Evolutionary conservation across 2,888 invertebrate species (phyloP), one percentile per base, ranked within the genome.

Genomic region (Daptonema setosum): DNA sequence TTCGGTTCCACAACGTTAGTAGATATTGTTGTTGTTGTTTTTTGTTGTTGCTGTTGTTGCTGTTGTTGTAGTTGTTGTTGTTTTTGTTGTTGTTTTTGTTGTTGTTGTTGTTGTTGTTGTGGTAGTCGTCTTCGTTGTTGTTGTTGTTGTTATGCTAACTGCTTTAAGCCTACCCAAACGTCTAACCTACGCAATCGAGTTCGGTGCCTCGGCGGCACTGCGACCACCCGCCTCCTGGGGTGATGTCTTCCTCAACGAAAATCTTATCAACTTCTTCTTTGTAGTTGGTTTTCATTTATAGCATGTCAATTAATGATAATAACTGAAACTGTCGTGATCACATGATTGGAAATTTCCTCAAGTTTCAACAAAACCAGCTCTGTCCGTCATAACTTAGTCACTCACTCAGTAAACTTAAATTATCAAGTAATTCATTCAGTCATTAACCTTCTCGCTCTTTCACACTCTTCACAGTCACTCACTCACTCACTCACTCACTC

Each of bases 231-330:
- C 75, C 60, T 68, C 78, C 62, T 88, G 87, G 87, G 76, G 78
- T 58, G 83, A 83, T 60, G 78, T 83, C 0, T 80, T 87, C 61
- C 75, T 85, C 61, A 80, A 83, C 66, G 81, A 83, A 1, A 78
- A 79, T 60, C 74, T 86, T 22, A 71, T 85, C 53, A 78, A 81
- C n/a, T 71, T 87, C 45, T 83, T 86, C 74, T 87, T 85, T 69
- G 81, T 81, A 68, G 77, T 78, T 65, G 67, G 69, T 29, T 35
- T 50, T 14, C 57, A 59, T 65, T 59, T 60, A 54, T 45, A 48
- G 24, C 14, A 20, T 50, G 8, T 25, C 28, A 11, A 22, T 51
- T 28, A 30, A 28, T 28, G 53, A 26, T 54, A 26, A 41, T 20
- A 57, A 28, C 25, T 55, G 29, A 54, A 41, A 47, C 14, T 28